Evolutionary conservation across 2,888 invertebrate genomes (phyloP).

Genomic region (Ormyrus rosae): DNA sequence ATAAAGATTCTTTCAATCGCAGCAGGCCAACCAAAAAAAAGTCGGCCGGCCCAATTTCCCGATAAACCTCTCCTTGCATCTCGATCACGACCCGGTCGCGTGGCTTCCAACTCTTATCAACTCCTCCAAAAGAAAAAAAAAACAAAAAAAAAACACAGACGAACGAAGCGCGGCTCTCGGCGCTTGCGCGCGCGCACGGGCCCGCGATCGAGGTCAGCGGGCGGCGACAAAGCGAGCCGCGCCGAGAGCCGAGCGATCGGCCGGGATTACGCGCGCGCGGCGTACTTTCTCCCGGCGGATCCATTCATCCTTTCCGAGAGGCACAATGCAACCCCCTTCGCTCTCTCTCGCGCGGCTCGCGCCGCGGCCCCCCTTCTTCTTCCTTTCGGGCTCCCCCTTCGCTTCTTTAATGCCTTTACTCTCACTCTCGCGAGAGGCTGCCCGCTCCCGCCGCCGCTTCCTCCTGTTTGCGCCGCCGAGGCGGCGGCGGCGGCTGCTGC

Average conservation of each 20-base stretch:
- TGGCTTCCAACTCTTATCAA: conserved; percentile 2
- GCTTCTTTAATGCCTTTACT: background rate
- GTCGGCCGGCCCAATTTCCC: too few relatives aligned
- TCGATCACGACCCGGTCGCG: background rate
- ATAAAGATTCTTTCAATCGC: too few relatives aligned
- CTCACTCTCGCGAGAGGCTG: background rate
- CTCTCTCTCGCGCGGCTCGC: background rate
- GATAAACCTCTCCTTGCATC: too few relatives aligned
- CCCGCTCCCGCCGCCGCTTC: background rate
- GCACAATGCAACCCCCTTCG: background rate
- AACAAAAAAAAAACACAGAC: background rate
- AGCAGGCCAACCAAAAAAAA: too few relatives aligned
- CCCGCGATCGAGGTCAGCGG: background rate
- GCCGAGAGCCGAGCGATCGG: conserved; percentile 12
- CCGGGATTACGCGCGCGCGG: conserved; percentile 19
- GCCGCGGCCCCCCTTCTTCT: conserved; percentile 6
- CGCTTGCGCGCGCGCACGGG: background rate
- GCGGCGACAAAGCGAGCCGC: too few relatives aligned
- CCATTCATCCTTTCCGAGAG: conserved; percentile 53
- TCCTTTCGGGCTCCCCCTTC: background rate
- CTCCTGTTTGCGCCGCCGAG: too few relatives aligned
- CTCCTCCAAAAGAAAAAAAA: background rate
- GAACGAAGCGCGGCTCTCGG: conserved; percentile 21
- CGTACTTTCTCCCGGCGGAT: conserved; percentile 40
- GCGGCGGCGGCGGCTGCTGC: too few relatives aligned